Evolutionary conservation across 2,113 vertebrate genomes (phyloP).

Genomic region (Apaloderma vittatum): DNA sequence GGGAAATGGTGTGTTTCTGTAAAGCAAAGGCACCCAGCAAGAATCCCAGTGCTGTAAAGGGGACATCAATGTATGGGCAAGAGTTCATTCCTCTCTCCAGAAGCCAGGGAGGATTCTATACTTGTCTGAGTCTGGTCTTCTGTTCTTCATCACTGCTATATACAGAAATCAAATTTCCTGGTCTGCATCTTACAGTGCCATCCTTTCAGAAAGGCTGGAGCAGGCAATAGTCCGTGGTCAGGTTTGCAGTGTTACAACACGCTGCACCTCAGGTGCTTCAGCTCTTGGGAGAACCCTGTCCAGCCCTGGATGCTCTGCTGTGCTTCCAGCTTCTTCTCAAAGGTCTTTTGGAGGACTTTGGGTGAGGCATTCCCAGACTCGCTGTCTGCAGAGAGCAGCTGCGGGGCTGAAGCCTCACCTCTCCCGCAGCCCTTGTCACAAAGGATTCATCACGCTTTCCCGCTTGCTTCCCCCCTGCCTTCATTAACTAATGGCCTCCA

Average conservation of each 20-base stretch:
- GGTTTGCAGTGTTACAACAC: not conserved
- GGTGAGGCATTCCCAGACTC: not conserved
- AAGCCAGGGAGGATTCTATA: not conserved
- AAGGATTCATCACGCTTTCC: not conserved
- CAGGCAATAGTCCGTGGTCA: not conserved
- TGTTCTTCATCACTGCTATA: not conserved
- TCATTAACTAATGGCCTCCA: rapidly evolving
- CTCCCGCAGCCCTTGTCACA: not conserved
- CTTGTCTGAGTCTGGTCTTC: not conserved
- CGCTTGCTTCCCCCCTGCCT: not conserved
- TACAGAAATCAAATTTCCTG: not conserved
- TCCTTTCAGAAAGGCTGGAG: not conserved
- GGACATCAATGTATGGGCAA: no score
- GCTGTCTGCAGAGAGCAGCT: not conserved
- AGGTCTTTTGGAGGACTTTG: not conserved
- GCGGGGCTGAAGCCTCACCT: not conserved
- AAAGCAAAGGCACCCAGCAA: not conserved
- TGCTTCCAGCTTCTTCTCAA: not conserved
- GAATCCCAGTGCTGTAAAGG: not conserved
- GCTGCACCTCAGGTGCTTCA: not conserved
- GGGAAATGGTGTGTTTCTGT: not conserved
- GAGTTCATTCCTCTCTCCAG: not conserved
- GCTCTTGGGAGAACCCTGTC: not conserved
- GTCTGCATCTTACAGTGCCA: not conserved
- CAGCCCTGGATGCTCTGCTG: not conserved